Percentiles rank a stretch among this genome's conserved stretches.
phyloP scores from a whole-genome alignment of 2,797 vertebrate genomes.

The Aldrovandia affinis region DNA sequence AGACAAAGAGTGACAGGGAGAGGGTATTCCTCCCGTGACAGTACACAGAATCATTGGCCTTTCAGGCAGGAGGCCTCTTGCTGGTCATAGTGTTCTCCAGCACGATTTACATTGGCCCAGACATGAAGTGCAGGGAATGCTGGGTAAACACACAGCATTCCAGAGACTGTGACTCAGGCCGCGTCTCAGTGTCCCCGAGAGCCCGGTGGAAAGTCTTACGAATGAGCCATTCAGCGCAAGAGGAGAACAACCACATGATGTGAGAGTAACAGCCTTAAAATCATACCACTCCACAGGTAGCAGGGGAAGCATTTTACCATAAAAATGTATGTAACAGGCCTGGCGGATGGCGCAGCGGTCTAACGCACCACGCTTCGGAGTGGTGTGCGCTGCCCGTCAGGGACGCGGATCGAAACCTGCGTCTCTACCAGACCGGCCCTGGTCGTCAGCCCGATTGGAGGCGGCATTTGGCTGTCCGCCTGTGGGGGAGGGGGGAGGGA shows the following conservation, averaged over 20 bases:
- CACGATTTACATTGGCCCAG: background rate
- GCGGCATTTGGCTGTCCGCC: too few relatives aligned
- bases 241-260: background rate
- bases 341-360: too few relatives aligned
- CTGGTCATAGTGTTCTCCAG: background rate
- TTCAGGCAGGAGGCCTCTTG: constrained; percentile 28
- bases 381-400: too few relatives aligned
- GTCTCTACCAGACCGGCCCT: too few relatives aligned
- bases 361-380: too few relatives aligned
- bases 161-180: background rate
- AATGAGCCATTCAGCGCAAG: constrained; percentile 4
- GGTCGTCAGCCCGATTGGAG: too few relatives aligned
- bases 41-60: background rate
- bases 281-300: background rate
- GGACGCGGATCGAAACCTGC: too few relatives aligned
- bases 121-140: background rate
- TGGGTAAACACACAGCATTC: constrained; percentile 9
- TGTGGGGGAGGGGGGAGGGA: too few relatives aligned
- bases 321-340: too few relatives aligned
- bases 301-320: background rate
- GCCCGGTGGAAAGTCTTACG: constrained; percentile 51
- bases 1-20: background rate
- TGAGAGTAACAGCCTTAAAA: background rate
- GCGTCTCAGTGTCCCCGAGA: constrained; percentile 17
- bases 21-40: background rate